Evolutionary conservation across 2,888 invertebrate species (phyloP), one percentile per base, ranked within the genome.

Genomic region (Zaprionus lineosus): DNA sequence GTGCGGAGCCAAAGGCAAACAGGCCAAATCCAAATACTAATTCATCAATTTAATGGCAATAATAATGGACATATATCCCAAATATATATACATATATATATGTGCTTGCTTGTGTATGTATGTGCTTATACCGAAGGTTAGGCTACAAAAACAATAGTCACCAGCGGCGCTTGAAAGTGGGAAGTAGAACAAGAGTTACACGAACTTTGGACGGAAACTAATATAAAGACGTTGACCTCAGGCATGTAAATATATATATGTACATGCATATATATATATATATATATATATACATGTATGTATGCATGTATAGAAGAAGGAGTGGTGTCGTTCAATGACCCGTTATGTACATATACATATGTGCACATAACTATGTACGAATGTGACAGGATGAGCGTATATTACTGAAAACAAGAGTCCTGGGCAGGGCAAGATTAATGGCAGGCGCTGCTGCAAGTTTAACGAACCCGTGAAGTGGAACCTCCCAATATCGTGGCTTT

Each of bases 41-140:
- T 79, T 76, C 64, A 81, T 78, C 81, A 84, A 66, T 71, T 81
- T 71, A 77, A 70, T 76, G 62, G 43, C 47, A 50, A 37, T 41
- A 43, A 11, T 24, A 29, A 21, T 5, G 4, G 21, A 21, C 7
- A 7, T 21, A 21, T 21, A 21, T 21, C 7, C n/a, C n/a, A n/a
- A n/a, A 21, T 24, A 3, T 24, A 24, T 7, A 24, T 24, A 24
- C 24, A 24, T 2, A 8, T 24, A 24, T 24, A 24, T 24, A 24
- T 24, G n/a, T 14, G 28, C 4, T 24, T 8, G 6, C 6, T 24
- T 8, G 2, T 8, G 12, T 47, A 15, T 18, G 19, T 29, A 44
- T 1, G 2, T n/a, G 33, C 4, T 33, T n/a, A 15, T 5, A 3
- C 2, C 2, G 8, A 24, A 52, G 39, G 1, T 9, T 18, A 11